Evolutionary conservation across 2,888 invertebrate species (phyloP), one percentile per base, ranked within the genome.

Genomic region (Parelbella ahira): DNA sequence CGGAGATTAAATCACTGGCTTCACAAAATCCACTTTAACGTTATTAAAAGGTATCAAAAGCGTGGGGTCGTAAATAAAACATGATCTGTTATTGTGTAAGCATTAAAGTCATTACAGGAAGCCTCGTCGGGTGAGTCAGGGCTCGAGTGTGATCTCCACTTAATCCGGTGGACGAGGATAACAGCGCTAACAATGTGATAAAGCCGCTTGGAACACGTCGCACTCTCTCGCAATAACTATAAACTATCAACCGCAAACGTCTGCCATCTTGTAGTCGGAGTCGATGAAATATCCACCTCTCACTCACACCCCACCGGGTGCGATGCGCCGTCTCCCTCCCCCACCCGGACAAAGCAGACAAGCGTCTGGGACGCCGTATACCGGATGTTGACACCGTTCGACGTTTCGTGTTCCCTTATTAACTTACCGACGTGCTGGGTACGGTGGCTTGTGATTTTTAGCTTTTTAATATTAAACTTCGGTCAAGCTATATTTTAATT

Each of bases 181-280:
- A 82, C 81, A 80, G 69, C 76, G 77, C 76, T 84, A 84, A 86
- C 86, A 83, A 84, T 77, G 86, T 82, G 86, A 84, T 84, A 83
- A 81, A 84, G 72, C 79, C 75, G 69, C 70, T 60, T 67, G 68
- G 75, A 75, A 74, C 80, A 76, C 80, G 75, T 76, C 78, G 75
- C 76, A 70, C 76, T 75, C 74, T 64, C 80, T 82, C 74, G 80
- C 80, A 86, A 86, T 87, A 86, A 86, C 86, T 83, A 87, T 86
- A 86, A 86, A 87, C 86, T 86, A 86, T 84, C 84, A 82, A 78
- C 86, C 86, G 73, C 86, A 81, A 86, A 82, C 73, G 82, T 81
- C 84, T 86, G 80, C 86, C 83, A 83, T 87, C 86, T 86, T 86
- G 83, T 77, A 80, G 67, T 62, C 54, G 68, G 63, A 82, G 67